Conservation (phyloP, 1,140 invertebrate genomes). For the Bombus polaris region DNA sequence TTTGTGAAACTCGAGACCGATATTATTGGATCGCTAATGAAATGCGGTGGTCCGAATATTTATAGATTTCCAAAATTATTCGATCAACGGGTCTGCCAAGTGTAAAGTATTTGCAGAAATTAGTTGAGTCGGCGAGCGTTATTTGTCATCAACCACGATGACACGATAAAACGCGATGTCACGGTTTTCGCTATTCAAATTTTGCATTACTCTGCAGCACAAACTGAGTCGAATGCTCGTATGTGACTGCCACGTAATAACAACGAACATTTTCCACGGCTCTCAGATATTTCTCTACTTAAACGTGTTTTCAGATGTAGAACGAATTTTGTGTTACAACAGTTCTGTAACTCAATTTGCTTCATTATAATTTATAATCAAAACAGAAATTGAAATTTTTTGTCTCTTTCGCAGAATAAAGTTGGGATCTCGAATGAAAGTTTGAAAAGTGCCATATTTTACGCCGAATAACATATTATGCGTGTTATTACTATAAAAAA, state of each 20-base stretch:
- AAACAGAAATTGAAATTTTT: background rate
- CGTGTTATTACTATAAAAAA: too few species aligned
- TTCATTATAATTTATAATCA: too few species aligned
- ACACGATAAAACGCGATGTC: background rate
- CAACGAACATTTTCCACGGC: background rate
- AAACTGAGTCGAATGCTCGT: background rate
- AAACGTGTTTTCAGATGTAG: background rate
- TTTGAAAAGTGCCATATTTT: too few species aligned
- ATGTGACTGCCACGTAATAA: background rate
- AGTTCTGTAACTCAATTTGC: background rate
- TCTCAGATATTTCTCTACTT: background rate
- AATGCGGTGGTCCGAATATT: constrained; percentile 3
- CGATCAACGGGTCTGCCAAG: constrained; percentile 30
- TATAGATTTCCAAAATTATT: constrained; percentile 28
- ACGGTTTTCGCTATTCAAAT: background rate
- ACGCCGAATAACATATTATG: too few species aligned
- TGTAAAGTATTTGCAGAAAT: constrained; percentile 23
- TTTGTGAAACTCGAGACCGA: background rate
- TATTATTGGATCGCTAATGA: constrained; percentile 25
- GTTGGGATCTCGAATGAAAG: too few species aligned
- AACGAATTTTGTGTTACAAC: background rate
- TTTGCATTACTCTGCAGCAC: background rate
- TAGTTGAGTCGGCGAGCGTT: constrained; percentile 10
- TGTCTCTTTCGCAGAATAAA: too few species aligned
- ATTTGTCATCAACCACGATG: constrained; percentile 17